Evolutionary conservation across 1,140 invertebrate species (phyloP).

Genomic region (Leptopilina boulardi): DNA sequence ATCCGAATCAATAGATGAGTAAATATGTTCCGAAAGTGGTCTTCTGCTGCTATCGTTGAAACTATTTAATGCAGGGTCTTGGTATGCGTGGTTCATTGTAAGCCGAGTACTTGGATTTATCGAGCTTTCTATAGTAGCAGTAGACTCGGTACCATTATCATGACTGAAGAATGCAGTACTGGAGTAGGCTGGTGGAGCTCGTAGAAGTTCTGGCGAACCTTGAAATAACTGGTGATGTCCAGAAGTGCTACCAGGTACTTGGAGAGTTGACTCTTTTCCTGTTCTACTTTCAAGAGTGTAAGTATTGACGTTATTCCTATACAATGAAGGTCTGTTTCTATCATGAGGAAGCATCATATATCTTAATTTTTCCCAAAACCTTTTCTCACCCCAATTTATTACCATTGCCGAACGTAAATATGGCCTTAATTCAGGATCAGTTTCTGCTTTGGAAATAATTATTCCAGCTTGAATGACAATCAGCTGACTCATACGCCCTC

Average conservation of each 20-base stretch:
- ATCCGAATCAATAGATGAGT: constrained; percentile 91
- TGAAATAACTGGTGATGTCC: constrained; percentile 73
- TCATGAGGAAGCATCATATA: constrained; percentile 87
- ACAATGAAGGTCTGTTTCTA: constrained; percentile 75
- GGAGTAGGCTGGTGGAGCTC: constrained; percentile 77
- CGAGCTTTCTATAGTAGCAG: constrained; percentile 45
- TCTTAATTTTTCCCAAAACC: constrained; percentile 93
- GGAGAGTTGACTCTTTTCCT: constrained; percentile 77
- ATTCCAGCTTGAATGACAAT: constrained; percentile 91
- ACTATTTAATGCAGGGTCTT: constrained; percentile 73
- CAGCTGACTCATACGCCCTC: constrained; percentile 88
- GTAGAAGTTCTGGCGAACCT: constrained; percentile 67
- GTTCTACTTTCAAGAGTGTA: constrained; percentile 81
- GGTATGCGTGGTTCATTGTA: constrained; percentile 74
- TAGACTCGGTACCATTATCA: constrained; percentile 52
- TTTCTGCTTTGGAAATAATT: constrained; percentile 85
- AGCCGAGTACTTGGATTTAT: constrained; percentile 67
- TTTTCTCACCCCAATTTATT: constrained; percentile 91
- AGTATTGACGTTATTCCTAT: constrained; percentile 86
- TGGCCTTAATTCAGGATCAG: constrained; percentile 90
- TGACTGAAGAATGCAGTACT: constrained; percentile 63
- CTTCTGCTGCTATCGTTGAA: constrained; percentile 77
- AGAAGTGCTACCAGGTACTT: constrained; percentile 61
- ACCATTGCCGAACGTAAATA: constrained; percentile 90
- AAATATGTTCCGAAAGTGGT: constrained; percentile 90